Evolutionary conservation across 2,113 vertebrate genomes (phyloP), one percentile per base, ranked within the genome.

Genomic region (Oreocharis arfaki): DNA sequence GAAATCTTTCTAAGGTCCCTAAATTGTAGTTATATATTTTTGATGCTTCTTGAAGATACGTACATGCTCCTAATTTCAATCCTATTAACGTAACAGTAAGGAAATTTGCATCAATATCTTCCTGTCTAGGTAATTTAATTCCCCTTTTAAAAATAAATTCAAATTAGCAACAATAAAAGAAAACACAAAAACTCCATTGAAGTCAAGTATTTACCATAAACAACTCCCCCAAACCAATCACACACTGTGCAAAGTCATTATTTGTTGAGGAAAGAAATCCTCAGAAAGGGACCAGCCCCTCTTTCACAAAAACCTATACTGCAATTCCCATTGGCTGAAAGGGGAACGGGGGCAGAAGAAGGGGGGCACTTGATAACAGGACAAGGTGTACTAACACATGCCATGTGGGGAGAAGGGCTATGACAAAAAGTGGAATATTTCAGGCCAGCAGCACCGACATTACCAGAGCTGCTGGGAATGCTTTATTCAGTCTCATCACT

Each of bases 91-190:
- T 64, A 95, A 85, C 79, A 86, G 68, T 71, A 93, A 86, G 82
- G 71, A 93, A 91, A 96, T 90, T 90, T 93, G 71, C 90, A 96
- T 92, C 87, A 93, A 81, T 89, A 93, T 96, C 84, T 96, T 97
- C 85, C 88, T 90, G 75, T 70, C 88, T 90, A 67, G 52, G 83
- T 86, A 96, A 95, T 96, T 95, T 93, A 90, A 94, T 86, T 96
- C 89, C 56, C 75, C 39, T 64, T 93, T 96, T 90, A 44, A 93
- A 97, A 93, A 95, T 86, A 95, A 84, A 92, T 90, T 90, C 82
- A 93, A 94, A 95, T 96, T 74, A 96, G 24, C 78, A 88, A 94
- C 90, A 92, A 88, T 74, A 92, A 91, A 86, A 90, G 55, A 95
- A 96, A 94, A 86, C n/a, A 93, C 75, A 91, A 70, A 86, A 81